Base-by-base conservation (phyloP, 2,888 invertebrate genomes). In the Troides oblongomaculatus region DNA sequence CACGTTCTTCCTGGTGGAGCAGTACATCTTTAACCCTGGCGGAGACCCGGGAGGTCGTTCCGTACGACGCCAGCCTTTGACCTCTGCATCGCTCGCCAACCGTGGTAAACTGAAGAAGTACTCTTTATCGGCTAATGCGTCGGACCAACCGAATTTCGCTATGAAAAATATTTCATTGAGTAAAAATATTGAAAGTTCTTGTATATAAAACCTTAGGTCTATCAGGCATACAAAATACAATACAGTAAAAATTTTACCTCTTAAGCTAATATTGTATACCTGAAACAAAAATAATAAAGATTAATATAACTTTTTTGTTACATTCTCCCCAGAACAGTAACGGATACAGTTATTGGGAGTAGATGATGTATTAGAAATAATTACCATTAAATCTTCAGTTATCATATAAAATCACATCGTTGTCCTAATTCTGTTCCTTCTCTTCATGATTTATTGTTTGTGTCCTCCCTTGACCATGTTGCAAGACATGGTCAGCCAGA, bases 71-170 rank as follows among this genome's bases (percentile, higher is more conserved):
- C 89, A 92, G 0, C 86, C 90, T 4, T 81, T 84, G 14, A 73
- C 77, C 72, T 89, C 90, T 8, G 88, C 92, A 17, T 85, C 89
- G 57, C 75, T 81, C 70, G 86, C 84, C 10, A 88, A 88, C 30
- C 90, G 86, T 0, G 93, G 93, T 17, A 93, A 85, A n/a, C 79
- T 81, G 82, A 80, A 93, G 82, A 93, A 93, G 79, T 92, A 89
- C 62, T 92, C 88, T 72, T 81, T 82, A 73, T 91, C 87, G 0
- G 85, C 87, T 1, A 93, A 75, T 0, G 92, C 90, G 64, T 87
- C 86, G 0, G 93, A 86, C 89, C 90, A 92, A 5, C 92, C 93
- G 74, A 92, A 91, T 74, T 88, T 93, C 0, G 89, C 93, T 93
- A 74, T 21, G 14, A 71, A 69, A 23, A 18, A 39, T 25, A 39